phyloP scores from a whole-genome alignment of 2,888 invertebrate species.

The Theretra japonica region DNA sequence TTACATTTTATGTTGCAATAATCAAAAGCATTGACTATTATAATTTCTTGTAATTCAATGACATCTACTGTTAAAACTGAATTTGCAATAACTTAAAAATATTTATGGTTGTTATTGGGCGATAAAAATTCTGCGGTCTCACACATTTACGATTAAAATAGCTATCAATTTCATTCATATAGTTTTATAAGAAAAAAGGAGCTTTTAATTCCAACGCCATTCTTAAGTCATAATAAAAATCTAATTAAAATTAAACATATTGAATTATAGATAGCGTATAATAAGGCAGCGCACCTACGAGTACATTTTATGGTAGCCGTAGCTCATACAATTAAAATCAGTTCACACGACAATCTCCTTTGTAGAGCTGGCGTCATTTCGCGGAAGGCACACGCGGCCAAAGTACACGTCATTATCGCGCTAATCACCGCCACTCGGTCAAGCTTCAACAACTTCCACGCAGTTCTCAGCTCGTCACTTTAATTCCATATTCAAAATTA shows the following conservation, averaged over 20 bases:
- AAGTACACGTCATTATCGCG: constrained; percentile 6
- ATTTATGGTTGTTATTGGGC: background rate
- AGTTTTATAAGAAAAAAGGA: too few species aligned
- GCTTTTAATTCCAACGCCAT: too few species aligned
- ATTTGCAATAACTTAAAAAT: background rate
- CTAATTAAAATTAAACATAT: background rate
- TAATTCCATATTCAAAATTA: background rate
- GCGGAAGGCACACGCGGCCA: constrained; percentile 18
- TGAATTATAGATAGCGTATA: background rate
- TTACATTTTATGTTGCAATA: too few species aligned
- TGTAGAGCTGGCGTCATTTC: constrained; percentile 5
- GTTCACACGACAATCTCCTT: constrained; percentile 24
- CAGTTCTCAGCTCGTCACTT: background rate
- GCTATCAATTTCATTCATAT: too few species aligned
- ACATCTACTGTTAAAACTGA: background rate
- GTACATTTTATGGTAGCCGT: background rate
- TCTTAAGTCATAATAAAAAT: too few species aligned
- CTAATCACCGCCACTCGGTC: background rate
- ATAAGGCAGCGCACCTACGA: background rate
- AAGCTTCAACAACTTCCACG: background rate
- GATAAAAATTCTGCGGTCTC: too few species aligned
- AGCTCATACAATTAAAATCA: constrained; percentile 2
- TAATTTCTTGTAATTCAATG: background rate
- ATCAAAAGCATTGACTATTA: too few species aligned
- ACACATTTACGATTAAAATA: too few species aligned